Percentiles rank a stretch among this genome's conserved stretches.
Conservation (phyloP, 2,113 vertebrate genomes). For the Sturnus vulgaris region DNA sequence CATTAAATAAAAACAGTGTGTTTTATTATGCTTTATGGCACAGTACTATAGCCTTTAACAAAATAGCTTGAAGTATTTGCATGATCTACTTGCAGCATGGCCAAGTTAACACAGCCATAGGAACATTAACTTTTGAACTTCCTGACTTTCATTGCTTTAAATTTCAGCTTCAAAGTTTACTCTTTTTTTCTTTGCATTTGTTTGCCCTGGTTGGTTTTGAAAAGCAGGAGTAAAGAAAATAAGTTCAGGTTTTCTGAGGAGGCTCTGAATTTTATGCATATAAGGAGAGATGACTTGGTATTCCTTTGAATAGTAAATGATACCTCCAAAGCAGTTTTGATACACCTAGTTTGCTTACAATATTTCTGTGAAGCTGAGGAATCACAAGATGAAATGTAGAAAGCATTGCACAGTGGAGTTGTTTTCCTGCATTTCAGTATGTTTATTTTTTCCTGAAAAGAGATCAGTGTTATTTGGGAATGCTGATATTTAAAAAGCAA, state of each 20-base stretch:
- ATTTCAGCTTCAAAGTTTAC: slow-evolving; percentile 58
- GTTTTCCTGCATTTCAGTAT: not conserved
- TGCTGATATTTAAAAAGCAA: not conserved
- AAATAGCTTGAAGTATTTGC: slow-evolving; percentile 50
- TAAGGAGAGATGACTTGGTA: not conserved
- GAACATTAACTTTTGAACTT: slow-evolving; percentile 67
- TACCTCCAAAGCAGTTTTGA: not conserved
- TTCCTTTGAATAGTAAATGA: not conserved
- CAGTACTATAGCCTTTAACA: slow-evolving; percentile 18
- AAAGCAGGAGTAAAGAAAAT: slow-evolving; percentile 28
- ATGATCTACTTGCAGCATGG: slow-evolving; percentile 51
- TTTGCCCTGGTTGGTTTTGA: slow-evolving; percentile 47
- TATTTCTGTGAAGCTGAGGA: not conserved
- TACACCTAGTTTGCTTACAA: not conserved
- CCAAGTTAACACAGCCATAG: slow-evolving; percentile 56
- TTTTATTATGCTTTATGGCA: slow-evolving; percentile 29
- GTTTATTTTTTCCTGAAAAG: not conserved
- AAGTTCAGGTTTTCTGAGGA: slow-evolving; percentile 1
- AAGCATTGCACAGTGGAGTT: not conserved
- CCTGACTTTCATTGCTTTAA: slow-evolving; percentile 60
- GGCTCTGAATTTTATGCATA: not conserved
- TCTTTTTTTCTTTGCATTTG: slow-evolving; percentile 40
- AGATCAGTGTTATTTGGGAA: not conserved
- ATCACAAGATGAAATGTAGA: not conserved
- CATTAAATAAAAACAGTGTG: slow-evolving; percentile 14